phyloP scores from a whole-genome alignment of 2,113 vertebrate genomes.

The Climacteris rufus region DNA sequence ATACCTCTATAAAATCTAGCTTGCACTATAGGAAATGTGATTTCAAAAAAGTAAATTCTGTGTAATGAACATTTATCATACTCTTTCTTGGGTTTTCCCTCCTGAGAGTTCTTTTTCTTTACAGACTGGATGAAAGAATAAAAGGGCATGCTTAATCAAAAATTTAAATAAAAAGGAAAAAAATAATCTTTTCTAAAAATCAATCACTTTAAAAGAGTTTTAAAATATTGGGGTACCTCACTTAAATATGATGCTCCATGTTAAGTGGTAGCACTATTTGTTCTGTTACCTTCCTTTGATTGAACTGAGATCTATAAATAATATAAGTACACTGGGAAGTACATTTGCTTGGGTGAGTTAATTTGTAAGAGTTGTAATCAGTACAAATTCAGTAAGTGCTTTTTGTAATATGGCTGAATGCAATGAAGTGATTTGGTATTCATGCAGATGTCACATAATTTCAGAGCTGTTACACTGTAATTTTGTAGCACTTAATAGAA shows the following conservation, averaged over 20 bases:
- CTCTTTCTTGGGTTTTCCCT: background rate
- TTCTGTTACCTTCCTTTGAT: slow-evolving; percentile 5
- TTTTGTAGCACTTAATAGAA: slow-evolving; percentile 71
- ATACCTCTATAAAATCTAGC: slow-evolving; percentile 70
- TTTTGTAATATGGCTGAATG: slow-evolving; percentile 65
- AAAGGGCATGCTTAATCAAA: background rate
- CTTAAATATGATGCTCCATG: background rate
- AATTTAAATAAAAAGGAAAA: background rate
- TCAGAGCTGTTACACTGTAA: slow-evolving; percentile 67
- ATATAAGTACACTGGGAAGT: slow-evolving; percentile 21
- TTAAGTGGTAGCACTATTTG: slow-evolving; percentile 34
- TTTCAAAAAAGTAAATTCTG: slow-evolving; percentile 75
- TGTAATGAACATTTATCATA: slow-evolving; percentile 69
- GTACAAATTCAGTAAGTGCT: slow-evolving; percentile 68
- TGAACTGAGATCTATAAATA: slow-evolving; percentile 59
- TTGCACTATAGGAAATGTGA: slow-evolving; percentile 61
- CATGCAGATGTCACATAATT: slow-evolving; percentile 71
- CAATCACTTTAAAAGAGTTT: background rate
- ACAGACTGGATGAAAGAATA: background rate
- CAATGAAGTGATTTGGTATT: slow-evolving; percentile 69
- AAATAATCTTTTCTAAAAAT: background rate
- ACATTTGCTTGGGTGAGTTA: slow-evolving; percentile 45
- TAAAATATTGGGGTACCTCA: background rate
- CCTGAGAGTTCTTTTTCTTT: slow-evolving; percentile 9
- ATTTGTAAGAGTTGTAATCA: slow-evolving; percentile 70